phyloP scores from a whole-genome alignment of 2,888 invertebrate species.

The Caenorhabditis sp. region DNA sequence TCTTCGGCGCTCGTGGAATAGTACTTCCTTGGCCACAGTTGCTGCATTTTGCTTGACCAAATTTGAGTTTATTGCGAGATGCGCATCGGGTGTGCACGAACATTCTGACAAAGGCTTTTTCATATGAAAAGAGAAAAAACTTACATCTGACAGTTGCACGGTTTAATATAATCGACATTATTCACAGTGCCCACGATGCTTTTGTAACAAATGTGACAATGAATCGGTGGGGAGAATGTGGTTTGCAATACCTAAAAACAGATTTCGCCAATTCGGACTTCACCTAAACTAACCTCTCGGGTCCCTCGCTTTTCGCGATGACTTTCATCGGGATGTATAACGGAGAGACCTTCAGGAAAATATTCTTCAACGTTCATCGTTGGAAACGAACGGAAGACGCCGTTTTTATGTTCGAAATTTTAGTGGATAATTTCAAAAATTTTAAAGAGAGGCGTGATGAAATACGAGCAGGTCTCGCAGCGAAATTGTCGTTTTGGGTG shows the following conservation, averaged over 20 bases:
- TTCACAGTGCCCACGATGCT: constrained; percentile 15
- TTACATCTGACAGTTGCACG: constrained; percentile 47
- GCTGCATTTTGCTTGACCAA: constrained; percentile 49
- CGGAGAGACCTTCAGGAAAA: constrained; percentile 47
- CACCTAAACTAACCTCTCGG: constrained; percentile 1
- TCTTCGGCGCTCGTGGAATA: constrained; percentile 18
- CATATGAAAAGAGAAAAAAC: not conserved
- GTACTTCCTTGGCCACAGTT: constrained; percentile 39
- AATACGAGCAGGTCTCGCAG: constrained; percentile 14
- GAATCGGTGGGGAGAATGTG: constrained; percentile 14
- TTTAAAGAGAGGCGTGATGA: not conserved
- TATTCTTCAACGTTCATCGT: constrained; percentile 52
- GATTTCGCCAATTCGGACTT: not conserved
- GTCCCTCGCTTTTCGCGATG: constrained; percentile 23
- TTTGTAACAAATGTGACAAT: constrained; percentile 57
- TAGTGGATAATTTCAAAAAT: not conserved
- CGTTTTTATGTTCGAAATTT: constrained; percentile 4
- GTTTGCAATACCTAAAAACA: not conserved
- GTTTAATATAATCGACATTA: constrained; percentile 47
- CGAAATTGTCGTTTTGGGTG: not conserved
- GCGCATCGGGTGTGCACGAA: constrained; percentile 47
- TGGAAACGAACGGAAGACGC: not conserved
- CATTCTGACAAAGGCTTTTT: constrained; percentile 22
- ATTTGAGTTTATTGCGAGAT: constrained; percentile 10
- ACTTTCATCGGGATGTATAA: constrained; percentile 46